These are phyloP conservation scores for Papio anubis DNA, from an alignment of 2,113 vertebrate genomes.

Conservation along the genomic window DNA sequence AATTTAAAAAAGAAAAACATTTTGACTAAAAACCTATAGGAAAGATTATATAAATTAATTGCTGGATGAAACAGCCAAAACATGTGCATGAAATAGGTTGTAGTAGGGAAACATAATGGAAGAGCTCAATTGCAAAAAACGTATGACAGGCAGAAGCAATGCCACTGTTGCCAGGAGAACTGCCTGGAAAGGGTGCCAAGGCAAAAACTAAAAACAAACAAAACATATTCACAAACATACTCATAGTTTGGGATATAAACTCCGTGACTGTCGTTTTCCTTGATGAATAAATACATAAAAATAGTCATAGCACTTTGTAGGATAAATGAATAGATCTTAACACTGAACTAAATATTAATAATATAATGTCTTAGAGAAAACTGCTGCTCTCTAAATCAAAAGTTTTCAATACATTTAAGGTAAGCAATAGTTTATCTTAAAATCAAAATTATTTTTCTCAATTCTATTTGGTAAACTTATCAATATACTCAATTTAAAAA, in stretches of 20 bases:
- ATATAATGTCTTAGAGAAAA: conserved; percentile 27
- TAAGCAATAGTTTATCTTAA: conserved; percentile 4
- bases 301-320: conserved; percentile 14
- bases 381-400: neutral
- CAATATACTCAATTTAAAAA: neutral
- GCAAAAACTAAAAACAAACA: conserved; percentile 29
- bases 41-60: conserved; percentile 26
- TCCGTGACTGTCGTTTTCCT: neutral
- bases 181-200: conserved; percentile 37
- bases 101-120: neutral
- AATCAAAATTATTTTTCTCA: neutral
- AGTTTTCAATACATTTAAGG: conserved; percentile 33
- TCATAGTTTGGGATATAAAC: conserved; percentile 37
- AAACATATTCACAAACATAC: neutral
- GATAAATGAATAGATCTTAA: conserved; percentile 28
- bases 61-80: neutral
- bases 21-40: neutral
- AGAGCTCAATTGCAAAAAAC: neutral
- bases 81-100: neutral
- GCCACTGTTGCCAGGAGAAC: neutral
- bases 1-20: too few relatives aligned
- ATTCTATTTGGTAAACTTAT: neutral
- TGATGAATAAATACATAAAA: conserved; percentile 37
- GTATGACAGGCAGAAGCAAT: neutral
- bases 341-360: conserved; percentile 36